Percentiles rank a stretch among this genome's conserved stretches.
Evolutionary conservation across 1,140 invertebrate genomes (phyloP).

Genomic region (Bathynomus jamesi): DNA sequence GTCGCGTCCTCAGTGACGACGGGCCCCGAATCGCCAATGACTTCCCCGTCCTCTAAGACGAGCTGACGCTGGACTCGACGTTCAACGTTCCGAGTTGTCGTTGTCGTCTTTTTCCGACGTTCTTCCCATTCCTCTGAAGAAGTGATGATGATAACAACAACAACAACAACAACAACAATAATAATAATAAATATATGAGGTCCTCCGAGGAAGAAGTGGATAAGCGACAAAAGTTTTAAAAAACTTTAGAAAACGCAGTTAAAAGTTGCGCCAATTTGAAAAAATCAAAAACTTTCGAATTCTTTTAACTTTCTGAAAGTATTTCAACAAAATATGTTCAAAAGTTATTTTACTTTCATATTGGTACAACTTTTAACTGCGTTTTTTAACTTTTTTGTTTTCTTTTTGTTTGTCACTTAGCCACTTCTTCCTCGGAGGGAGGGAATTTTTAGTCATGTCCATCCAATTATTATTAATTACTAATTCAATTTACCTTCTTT

Average conservation of each 20-base stretch:
- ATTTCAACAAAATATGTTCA: too few species aligned
- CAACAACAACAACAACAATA: background rate
- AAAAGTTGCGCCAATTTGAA: too few species aligned
- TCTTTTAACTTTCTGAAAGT: background rate
- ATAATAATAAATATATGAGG: background rate
- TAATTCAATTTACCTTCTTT: constrained; percentile 7
- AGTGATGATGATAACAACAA: background rate
- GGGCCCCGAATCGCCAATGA: constrained; percentile 76
- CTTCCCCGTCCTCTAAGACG: constrained; percentile 76
- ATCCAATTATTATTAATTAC: background rate
- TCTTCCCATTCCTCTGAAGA: constrained; percentile 78
- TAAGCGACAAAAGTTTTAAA: too few species aligned
- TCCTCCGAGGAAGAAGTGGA: too few species aligned
- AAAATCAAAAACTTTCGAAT: background rate
- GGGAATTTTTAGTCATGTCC: background rate
- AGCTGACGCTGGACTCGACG: constrained; percentile 80
- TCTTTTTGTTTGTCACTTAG: background rate
- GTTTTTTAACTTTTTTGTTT: background rate
- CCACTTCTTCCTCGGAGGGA: too few species aligned
- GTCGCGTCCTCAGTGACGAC: constrained; percentile 79
- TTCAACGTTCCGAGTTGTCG: constrained; percentile 78
- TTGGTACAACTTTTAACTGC: too few species aligned
- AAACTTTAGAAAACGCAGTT: too few species aligned
- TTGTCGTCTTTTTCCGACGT: constrained; percentile 75
- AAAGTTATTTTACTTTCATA: too few species aligned